phyloP scores from a whole-genome alignment of 2,797 vertebrate genomes.

The Iguana delicatissima region DNA sequence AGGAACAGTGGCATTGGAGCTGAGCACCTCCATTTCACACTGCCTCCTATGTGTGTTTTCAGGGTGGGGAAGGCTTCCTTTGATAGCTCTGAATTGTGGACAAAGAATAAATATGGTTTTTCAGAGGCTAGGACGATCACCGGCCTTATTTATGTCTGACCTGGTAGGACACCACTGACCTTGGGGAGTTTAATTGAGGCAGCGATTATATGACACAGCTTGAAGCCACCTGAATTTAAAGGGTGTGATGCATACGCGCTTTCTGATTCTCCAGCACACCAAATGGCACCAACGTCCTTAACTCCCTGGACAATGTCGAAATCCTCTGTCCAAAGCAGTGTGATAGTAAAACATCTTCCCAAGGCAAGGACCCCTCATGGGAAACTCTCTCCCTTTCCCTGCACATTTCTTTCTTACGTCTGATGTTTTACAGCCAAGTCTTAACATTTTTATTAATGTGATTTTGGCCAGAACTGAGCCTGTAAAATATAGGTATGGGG shows the following conservation, averaged over 20 bases:
- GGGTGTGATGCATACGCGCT: conserved; percentile 65
- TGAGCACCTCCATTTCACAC: conserved; percentile 41
- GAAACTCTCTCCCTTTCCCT: conserved; percentile 2
- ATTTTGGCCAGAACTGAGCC: conserved; percentile 57
- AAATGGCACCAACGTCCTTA: conserved; percentile 12
- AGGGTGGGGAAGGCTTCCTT: conserved; percentile 66
- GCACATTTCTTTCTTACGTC: conserved; percentile 28
- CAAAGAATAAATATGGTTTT: conserved; percentile 82
- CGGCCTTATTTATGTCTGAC: conserved; percentile 85
- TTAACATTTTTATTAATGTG: conserved; percentile 63
- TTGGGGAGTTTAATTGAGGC: conserved; percentile 83
- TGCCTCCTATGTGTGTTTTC: background rate
- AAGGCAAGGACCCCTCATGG: background rate
- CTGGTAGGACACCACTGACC: conserved; percentile 77
- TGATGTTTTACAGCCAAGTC: conserved; percentile 54
- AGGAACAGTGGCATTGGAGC: conserved; percentile 48
- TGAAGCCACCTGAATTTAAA: conserved; percentile 80
- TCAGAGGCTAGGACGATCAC: conserved; percentile 77
- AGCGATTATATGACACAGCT: conserved; percentile 79
- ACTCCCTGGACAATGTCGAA: conserved; percentile 28
- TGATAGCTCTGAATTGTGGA: conserved; percentile 80
- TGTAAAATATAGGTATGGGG: background rate
- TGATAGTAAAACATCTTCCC: background rate
- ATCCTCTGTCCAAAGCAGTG: background rate
- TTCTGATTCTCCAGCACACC: conserved; percentile 9